Evolutionary conservation across 1,140 invertebrate genomes (phyloP).

Genomic region (Agrilus planipennis): DNA sequence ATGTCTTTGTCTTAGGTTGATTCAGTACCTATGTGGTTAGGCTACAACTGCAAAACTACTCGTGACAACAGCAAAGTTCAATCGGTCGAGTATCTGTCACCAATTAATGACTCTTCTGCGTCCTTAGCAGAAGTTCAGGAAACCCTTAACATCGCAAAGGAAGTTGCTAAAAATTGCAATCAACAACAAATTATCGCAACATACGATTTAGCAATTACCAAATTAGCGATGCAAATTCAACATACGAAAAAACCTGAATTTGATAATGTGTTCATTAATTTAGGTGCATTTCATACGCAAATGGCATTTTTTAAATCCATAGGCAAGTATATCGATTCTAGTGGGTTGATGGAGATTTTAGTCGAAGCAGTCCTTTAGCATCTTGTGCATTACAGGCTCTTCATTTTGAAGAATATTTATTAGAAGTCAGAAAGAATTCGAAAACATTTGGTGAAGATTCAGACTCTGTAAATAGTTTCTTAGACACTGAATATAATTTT

Average conservation of each 20-base stretch:
- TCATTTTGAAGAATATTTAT: background rate
- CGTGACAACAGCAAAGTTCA: background rate
- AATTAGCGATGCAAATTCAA: conserved; percentile 5
- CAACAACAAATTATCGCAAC: background rate
- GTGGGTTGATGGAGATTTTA: too few relatives aligned
- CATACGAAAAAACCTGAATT: background rate
- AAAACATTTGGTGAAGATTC: background rate
- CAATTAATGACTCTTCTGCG: background rate
- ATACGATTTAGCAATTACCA: background rate
- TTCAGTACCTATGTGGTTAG: background rate
- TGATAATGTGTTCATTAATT: conserved; percentile 4
- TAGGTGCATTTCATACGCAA: conserved; percentile 3
- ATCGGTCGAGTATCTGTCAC: background rate
- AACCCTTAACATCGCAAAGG: background rate
- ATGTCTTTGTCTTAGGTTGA: background rate
- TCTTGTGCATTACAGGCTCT: background rate
- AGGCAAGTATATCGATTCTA: background rate
- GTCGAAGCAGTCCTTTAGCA: background rate
- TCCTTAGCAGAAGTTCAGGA: background rate
- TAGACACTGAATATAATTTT: background rate
- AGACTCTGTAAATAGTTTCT: background rate
- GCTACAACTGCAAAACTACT: background rate
- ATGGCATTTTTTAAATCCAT: conserved; percentile 1
- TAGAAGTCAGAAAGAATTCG: conserved; percentile 1
- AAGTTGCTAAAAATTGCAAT: background rate